Evolutionary conservation across 1,140 invertebrate genomes (phyloP), one percentile per base, ranked within the genome.

Genomic region (Pristionchus pacificus): DNA sequence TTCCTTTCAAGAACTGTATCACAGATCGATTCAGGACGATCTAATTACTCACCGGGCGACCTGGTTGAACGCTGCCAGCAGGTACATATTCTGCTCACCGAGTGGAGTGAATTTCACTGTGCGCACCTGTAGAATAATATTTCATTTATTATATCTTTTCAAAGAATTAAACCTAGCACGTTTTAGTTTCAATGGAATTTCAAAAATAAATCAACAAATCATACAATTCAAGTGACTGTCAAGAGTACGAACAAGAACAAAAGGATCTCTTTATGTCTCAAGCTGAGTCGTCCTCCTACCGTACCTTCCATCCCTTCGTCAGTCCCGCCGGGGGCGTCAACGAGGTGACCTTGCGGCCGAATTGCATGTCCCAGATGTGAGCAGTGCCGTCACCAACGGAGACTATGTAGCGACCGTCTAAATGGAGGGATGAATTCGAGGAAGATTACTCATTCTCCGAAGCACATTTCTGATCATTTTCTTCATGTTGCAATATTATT

Each of bases 61-160:
- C 2, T 63, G 65, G 60, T 73, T 73, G 28, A 68, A 73, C 3
- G 71, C 65, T n/a, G 62, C 66, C 1, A 69, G 65, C 14, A 73
- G 64, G 1, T 68, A 55, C 2, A 28, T 31, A 49, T 66, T 65
- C 3, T 65, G 38, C 15, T 60, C 30, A 32, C 70, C 70, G 27
- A 72, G 64, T 15, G 55, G 30, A 13, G 70, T 72, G 31, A 66
- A 72, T 28, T 59, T 49, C 25, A 67, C 30, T 19, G 63, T 65
- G 31, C 70, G 70, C 57, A 72, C 64, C 64, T 71, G 33, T n/a
- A n/a, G n/a, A n/a, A n/a, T n/a, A n/a, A n/a, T n/a, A n/a, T n/a
- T n/a, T n/a, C n/a, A n/a, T n/a, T n/a, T n/a, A n/a, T n/a, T n/a
- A n/a, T n/a, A n/a, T n/a, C n/a, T n/a, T n/a, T n/a, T n/a, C n/a